Evolutionary conservation across 1,140 invertebrate species (phyloP), one percentile per base, ranked within the genome.

Genomic region (Andrena cerasifolii): DNA sequence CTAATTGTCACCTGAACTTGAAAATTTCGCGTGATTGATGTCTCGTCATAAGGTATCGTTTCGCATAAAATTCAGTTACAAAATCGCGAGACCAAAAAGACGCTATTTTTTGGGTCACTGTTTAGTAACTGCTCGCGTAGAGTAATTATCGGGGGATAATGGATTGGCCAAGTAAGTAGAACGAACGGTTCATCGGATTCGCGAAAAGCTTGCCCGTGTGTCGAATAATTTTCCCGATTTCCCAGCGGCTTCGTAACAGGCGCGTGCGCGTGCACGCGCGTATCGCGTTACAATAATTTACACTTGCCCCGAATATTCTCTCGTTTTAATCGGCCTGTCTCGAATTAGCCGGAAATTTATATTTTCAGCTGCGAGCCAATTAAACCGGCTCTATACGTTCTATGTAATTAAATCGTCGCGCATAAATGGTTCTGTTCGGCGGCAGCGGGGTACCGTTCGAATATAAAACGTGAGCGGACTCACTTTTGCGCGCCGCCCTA

Each of bases 341-440:
- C 68, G 40, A 18, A 72, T 72, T 59, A 45, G n/a, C n/a, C 10
- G 40, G 10, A 47, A 71, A 61, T 72, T 49, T 72, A 40, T 61
- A 59, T 21, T 43, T 53, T 24, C 31, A 47, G 24, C 7, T 18
- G 0, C 16, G 3, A n/a, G 31, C 24, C 51, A 26, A 28, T 18
- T 49, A 65, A 47, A 49, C 1, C 36, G 12, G 18, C 62, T 4
- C 5, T 31, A 47, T 28, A 28, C 14, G 33, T 40, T 31, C 7
- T 14, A 56, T 16, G 66, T 28, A 4, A 43, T 43, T 26, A 54
- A 54, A 68, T 68, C 16, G 31, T 51, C n/a, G 65, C 21, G 12
- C 36, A 40, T 40, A 40, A 40, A 3, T 40, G 36, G 36, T 10
- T 40, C 10, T 10, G 36, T 40, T 40, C 36, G 36, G 3, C 10